Evolutionary conservation across 2,888 invertebrate genomes (phyloP).

Genomic region (Andrena marginata): DNA sequence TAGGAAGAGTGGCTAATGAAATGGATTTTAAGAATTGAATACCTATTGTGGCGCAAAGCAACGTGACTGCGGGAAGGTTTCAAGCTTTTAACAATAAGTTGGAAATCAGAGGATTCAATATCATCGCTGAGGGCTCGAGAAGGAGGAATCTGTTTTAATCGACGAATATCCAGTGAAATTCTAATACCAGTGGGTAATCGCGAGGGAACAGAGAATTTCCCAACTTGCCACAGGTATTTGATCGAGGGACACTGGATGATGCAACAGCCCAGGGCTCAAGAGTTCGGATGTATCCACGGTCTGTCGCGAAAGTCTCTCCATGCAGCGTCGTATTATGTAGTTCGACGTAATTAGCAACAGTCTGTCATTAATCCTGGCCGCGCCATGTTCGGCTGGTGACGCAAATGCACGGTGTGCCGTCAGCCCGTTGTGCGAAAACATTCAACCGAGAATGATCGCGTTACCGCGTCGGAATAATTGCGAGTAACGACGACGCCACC

Average conservation of each 20-base stretch:
- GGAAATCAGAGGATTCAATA: too few relatives aligned
- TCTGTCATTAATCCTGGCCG: constrained; percentile 71
- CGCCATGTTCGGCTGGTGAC: constrained; percentile 40
- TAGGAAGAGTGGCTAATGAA: too few relatives aligned
- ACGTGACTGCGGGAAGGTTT: too few relatives aligned
- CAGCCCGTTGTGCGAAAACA: constrained; percentile 38
- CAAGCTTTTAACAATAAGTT: too few relatives aligned
- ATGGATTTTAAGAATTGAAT: too few relatives aligned
- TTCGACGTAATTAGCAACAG: constrained; percentile 74
- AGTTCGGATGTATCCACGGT: not conserved
- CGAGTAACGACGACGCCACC: constrained; percentile 7
- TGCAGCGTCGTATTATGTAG: constrained; percentile 44
- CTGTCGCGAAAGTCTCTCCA: constrained; percentile 46
- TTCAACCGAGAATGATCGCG: constrained; percentile 30
- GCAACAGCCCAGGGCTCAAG: not conserved
- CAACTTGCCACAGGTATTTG: not conserved
- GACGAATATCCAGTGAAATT: too few relatives aligned
- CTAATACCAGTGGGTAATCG: too few relatives aligned
- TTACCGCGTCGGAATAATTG: constrained; percentile 25
- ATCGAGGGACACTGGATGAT: not conserved
- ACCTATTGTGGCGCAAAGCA: too few relatives aligned
- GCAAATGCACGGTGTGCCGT: constrained; percentile 23
- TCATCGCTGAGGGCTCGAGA: too few relatives aligned
- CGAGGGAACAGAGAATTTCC: too few relatives aligned
- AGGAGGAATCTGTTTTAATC: too few relatives aligned